Evolutionary conservation across 1,140 invertebrate genomes (phyloP), one percentile per base, ranked within the genome.

Genomic region (Rhynchophorus ferrugineus): DNA sequence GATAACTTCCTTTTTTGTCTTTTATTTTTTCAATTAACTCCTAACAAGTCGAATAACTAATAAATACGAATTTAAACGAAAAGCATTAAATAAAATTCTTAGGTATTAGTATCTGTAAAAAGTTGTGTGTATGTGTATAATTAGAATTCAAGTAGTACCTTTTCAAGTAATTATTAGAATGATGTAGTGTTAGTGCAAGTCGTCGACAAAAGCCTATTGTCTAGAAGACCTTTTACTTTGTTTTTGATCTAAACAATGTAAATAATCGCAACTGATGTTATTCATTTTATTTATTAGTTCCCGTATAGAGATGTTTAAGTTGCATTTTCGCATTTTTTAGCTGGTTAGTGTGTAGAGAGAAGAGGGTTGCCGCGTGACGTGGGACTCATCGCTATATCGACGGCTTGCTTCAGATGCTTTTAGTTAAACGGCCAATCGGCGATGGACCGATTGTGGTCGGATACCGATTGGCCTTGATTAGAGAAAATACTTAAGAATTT

Each of bases 401-500:
- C 53, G 53, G 53, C 47, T 55, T 55, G 53, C 46, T 55, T 49
- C 18, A 34, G 29, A 19, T 44, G 53, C 39, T 14, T 21, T 44
- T 21, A 7, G 17, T 41, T 18, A 14, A 1, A 18, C 17, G 43
- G 14, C 43, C 43, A 44, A 18, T 44, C 29, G 18, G 43, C 29
- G n/a, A n/a, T n/a, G n/a, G n/a, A n/a, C n/a, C n/a, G n/a, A 44
- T 13, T 14, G 19, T 34, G 20, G n/a, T 29, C 19, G 14, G 17
- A 44, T 41, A 39, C 17, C 19, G 43, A 18, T 18, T 42, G 37
- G 44, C 18, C 41, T 16, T 18, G 17, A 45, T n/a, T n/a, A n/a
- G n/a, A n/a, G 17, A 16, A 34, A 19, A 49, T 49, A 55, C 53
- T 44, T 49, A 49, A 55, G 53, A 55, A 54, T 54, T 55, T 55